phyloP scores from a whole-genome alignment of 2,797 vertebrate species.

The Petrocephalus sullivani region DNA sequence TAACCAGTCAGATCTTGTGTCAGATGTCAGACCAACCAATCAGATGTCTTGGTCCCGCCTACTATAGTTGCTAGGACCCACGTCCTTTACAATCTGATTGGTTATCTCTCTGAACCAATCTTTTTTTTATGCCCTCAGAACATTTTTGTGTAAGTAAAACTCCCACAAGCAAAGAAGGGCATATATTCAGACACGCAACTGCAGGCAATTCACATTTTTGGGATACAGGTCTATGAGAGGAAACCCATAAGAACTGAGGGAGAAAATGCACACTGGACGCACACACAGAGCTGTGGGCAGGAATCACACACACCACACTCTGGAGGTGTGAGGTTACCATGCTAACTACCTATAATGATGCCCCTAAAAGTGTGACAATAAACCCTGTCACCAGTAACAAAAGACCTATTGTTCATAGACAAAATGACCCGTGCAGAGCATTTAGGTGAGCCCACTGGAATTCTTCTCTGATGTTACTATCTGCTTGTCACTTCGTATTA shows the following conservation, averaged over 20 bases:
- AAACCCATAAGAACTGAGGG: not conserved
- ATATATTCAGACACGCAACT: not conserved
- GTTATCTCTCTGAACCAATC: no score
- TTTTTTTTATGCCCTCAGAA: no score
- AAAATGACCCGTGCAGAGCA: not conserved
- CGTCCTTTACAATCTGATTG: no score
- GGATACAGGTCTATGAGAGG: not conserved
- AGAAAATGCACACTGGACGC: not conserved
- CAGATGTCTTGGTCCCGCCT: no score
- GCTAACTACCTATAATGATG: not conserved
- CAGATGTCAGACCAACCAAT: no score
- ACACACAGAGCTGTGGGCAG: not conserved
- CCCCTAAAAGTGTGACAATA: not conserved
- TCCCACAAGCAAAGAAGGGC: not conserved
- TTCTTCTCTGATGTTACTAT: conserved; percentile 2
- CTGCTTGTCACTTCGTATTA: conserved; percentile 18
- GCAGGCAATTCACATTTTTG: not conserved
- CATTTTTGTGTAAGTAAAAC: no score
- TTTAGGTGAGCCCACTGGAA: conserved; percentile 1
- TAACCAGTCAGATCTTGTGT: no score
- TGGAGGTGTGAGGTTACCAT: not conserved
- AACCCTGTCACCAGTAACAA: not conserved
- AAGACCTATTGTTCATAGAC: not conserved
- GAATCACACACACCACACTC: not conserved
- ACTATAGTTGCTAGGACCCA: no score